A percentile compares a stretch with the other conserved stretches of the same genome.
Evolutionary conservation across 2,797 vertebrate genomes (phyloP).

Genomic region (Hydrophis major): DNA sequence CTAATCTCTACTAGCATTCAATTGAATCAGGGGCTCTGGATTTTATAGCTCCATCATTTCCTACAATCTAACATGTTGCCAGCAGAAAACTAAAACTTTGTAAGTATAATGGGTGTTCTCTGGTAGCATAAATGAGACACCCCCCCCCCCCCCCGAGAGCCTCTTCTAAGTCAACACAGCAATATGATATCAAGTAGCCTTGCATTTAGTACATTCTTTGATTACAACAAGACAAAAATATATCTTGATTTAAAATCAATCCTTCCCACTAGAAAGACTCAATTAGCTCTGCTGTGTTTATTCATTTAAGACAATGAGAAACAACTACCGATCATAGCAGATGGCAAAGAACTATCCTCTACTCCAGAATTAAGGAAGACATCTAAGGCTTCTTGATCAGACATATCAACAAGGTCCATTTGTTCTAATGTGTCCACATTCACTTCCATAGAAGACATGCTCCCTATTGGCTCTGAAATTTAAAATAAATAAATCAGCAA

Average conservation of each 20-base stretch:
- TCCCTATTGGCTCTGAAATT: slow-evolving; percentile 81
- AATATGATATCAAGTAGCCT: background rate
- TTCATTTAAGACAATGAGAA: background rate
- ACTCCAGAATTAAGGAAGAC: slow-evolving; percentile 88
- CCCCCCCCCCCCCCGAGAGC: background rate
- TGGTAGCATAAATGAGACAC: background rate
- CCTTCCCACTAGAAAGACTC: background rate
- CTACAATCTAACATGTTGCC: background rate
- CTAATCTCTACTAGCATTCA: background rate
- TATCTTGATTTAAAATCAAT: background rate
- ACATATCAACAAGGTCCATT: slow-evolving; percentile 88
- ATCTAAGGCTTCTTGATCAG: slow-evolving; percentile 95
- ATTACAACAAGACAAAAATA: background rate
- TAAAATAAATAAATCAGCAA: slow-evolving; percentile 1
- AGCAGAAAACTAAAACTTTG: background rate
- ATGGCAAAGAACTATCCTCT: slow-evolving; percentile 80
- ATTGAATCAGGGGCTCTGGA: background rate
- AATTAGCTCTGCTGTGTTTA: background rate
- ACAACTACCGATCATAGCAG: slow-evolving; percentile 80
- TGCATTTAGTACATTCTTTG: background rate
- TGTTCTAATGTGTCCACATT: slow-evolving; percentile 88
- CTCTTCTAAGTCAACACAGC: background rate
- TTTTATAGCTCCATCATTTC: background rate
- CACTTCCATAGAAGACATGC: slow-evolving; percentile 88
- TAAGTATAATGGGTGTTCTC: background rate